Base-by-base conservation (phyloP, 1,140 invertebrate species). In the Theocolax elegans region DNA sequence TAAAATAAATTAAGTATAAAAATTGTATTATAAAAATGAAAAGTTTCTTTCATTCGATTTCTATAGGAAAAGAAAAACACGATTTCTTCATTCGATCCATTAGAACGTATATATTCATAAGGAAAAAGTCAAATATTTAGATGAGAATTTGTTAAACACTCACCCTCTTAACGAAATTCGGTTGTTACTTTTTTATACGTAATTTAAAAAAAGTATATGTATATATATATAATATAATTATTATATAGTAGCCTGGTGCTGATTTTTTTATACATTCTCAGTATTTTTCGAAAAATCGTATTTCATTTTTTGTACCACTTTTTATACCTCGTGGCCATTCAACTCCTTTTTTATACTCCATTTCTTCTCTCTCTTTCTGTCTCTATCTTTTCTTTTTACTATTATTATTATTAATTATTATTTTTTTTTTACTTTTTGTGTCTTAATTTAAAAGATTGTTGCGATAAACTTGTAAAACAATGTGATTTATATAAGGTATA, bases 201-300 rank as follows among this genome's bases (percentile, higher is more conserved):
- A n/a, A 62, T 23, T 53, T 62, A 19, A 7, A 64, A 25, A 21
- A 58, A n/a, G 46, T 31, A 59, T 51, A 17, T 68, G 53, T 64
- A 63, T 63, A 67, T 62, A 59, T 62, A 8, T 58, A 64, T 48
- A 56, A 46, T 38, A 54, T 70, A 58, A 56, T 58, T 70, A 62
- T 70, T 58, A 27, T 64, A 19, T 40, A 19, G 31, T 63, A 46
- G 21, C 35, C n/a, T 25, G 60, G 51, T 58, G 60, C 67, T 70
- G 64, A n/a, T n/a, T n/a, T n/a, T 70, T 69, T 63, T 70, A 67
- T 64, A 58, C 23, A 54, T 15, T 53, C 40, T 27, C 60, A 70
- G 67, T 62, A 70, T 70, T 70, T 64, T 63, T 48, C n/a, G n/a
- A 48, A 70, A 64, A 56, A 40, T 48, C 62, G 40, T 58, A 25